Evolutionary conservation across 2,888 invertebrate genomes (phyloP).

Genomic region (Epinotia ramella): DNA sequence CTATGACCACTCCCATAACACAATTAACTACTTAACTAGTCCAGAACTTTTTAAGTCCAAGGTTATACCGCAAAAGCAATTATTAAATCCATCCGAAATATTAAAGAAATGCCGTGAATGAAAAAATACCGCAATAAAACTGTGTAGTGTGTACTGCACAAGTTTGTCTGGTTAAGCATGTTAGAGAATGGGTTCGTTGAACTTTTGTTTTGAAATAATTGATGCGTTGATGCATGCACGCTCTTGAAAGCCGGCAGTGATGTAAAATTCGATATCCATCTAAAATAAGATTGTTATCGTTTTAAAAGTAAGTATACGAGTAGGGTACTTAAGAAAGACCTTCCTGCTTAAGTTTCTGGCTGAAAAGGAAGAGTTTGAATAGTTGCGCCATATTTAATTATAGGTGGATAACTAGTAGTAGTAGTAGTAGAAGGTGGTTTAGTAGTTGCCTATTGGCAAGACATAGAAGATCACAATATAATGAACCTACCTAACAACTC

Average conservation of each 20-base stretch:
- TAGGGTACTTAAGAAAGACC: neutral
- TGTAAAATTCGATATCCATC: conserved; percentile 22
- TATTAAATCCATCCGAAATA: too few species aligned
- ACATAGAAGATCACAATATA: too few species aligned
- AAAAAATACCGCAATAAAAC: conserved; percentile 18
- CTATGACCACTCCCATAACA: too few species aligned
- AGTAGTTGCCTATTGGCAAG: too few species aligned
- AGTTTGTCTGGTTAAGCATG: conserved; percentile 40
- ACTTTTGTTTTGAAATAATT: conserved; percentile 42
- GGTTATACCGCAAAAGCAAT: too few species aligned
- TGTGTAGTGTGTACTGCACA: conserved; percentile 24
- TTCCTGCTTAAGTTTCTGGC: neutral
- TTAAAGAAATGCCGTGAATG: neutral
- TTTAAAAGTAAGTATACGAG: neutral
- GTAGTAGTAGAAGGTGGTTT: too few species aligned
- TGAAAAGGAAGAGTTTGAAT: neutral
- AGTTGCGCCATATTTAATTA: too few species aligned
- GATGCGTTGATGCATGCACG: conserved; percentile 17
- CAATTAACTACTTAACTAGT: too few species aligned
- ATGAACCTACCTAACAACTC: too few species aligned
- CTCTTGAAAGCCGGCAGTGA: conserved; percentile 33
- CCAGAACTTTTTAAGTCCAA: too few species aligned
- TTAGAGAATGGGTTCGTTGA: conserved; percentile 39
- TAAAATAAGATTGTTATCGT: conserved; percentile 18
- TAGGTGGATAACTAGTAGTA: too few species aligned